Evolutionary conservation across 2,113 vertebrate genomes (phyloP).

Genomic region (Mellivora capensis): DNA sequence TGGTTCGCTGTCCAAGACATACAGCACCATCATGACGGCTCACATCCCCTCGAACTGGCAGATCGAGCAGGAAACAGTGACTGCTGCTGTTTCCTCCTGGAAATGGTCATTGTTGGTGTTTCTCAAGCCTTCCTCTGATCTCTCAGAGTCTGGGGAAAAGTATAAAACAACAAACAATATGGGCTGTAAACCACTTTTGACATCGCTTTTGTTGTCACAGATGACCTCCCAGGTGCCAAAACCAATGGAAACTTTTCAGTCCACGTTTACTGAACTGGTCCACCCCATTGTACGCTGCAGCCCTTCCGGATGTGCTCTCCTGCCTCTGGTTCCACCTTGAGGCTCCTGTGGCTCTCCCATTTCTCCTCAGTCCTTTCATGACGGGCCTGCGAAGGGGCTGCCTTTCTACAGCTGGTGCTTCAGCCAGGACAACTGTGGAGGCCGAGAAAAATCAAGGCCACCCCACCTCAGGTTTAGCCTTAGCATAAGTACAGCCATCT

Average conservation of each 20-base stretch:
- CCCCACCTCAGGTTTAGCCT: too few relatives aligned
- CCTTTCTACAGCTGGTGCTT: not conserved
- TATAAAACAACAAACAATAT: not conserved
- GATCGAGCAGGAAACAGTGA: slow-evolving; percentile 15
- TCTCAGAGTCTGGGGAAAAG: not conserved
- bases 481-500: too few relatives aligned
- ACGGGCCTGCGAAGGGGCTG: not conserved
- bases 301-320: not conserved
- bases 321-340: not conserved
- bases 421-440: too few relatives aligned
- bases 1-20: not conserved
- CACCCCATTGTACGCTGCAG: not conserved
- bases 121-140: slow-evolving; percentile 7
- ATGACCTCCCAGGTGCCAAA: not conserved
- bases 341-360: not conserved
- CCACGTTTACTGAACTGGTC: not conserved
- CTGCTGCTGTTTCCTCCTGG: slow-evolving; percentile 22
- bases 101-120: not conserved
- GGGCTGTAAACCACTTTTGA: not conserved
- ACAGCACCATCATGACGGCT: not conserved
- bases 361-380: not conserved
- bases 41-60: not conserved
- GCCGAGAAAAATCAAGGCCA: too few relatives aligned
- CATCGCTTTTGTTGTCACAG: not conserved
- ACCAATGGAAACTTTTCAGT: not conserved